Conservation (phyloP, 2,113 vertebrate species). For the Elgaria multicarinata region DNA sequence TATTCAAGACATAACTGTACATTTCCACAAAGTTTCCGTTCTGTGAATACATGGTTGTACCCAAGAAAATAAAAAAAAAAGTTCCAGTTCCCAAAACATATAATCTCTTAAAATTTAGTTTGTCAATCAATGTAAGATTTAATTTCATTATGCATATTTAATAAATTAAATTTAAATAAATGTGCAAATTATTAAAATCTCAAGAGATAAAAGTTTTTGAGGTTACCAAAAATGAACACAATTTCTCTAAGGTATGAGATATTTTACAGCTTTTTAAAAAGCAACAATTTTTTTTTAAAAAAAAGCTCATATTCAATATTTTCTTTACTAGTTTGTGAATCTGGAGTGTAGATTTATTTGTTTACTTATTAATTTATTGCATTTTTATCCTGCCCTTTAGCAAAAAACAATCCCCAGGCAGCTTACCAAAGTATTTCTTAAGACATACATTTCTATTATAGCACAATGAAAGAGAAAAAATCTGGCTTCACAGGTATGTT, state of each 20-base stretch:
- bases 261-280: background rate
- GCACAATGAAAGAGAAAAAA: background rate
- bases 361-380: too few species aligned
- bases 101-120: background rate
- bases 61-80: background rate
- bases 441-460: background rate
- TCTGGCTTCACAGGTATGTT: background rate
- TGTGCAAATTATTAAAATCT: conserved; percentile 2
- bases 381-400: too few species aligned
- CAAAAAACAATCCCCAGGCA: too few species aligned
- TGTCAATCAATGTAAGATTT: background rate
- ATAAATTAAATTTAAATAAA: background rate
- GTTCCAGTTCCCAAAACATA: background rate
- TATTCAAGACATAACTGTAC: background rate
- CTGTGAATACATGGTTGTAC: background rate
- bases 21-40: background rate
- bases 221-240: background rate
- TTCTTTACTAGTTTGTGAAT: background rate
- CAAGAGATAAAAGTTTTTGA: background rate
- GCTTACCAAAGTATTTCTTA: too few species aligned
- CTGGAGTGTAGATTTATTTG: background rate
- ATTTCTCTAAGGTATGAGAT: background rate
- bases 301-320: background rate
- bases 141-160: background rate
- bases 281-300: background rate